Evolutionary conservation across 2,888 invertebrate genomes (phyloP).

Genomic region (Drosophila incognita): DNA sequence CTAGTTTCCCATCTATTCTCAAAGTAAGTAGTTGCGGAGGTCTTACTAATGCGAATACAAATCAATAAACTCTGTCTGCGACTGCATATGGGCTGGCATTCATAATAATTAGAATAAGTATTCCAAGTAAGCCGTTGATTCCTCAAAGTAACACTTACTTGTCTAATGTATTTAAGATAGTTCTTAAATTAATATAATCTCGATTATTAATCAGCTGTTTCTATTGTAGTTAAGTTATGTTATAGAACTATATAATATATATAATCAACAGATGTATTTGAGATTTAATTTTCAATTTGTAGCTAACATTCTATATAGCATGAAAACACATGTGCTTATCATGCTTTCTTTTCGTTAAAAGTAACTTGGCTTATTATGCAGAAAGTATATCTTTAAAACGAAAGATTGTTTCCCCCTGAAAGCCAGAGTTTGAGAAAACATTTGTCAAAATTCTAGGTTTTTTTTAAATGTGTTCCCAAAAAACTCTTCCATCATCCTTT

Average conservation of each 20-base stretch:
- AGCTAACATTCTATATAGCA: neutral
- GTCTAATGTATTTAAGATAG: neutral
- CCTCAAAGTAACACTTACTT: neutral
- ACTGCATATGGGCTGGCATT: neutral
- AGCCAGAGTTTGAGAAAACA: neutral
- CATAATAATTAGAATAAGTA: neutral
- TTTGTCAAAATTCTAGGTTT: too few relatives aligned
- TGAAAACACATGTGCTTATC: neutral
- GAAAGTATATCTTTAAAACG: neutral
- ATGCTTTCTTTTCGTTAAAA: neutral
- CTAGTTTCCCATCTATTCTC: slow-evolving; percentile 13
- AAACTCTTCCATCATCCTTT: too few relatives aligned
- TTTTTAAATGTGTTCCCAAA: too few relatives aligned
- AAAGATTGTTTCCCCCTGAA: neutral
- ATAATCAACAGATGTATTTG: neutral
- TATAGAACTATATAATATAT: neutral
- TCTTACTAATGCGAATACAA: slow-evolving; percentile 3
- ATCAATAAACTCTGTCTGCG: neutral
- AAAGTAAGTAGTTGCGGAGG: neutral
- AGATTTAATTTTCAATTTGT: neutral
- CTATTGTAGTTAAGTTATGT: neutral
- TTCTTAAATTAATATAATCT: neutral
- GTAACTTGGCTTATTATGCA: neutral
- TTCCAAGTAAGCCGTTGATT: neutral
- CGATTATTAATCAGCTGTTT: neutral